phyloP scores from a whole-genome alignment of 2,797 vertebrate species.

The Megaceryle alcyon region DNA sequence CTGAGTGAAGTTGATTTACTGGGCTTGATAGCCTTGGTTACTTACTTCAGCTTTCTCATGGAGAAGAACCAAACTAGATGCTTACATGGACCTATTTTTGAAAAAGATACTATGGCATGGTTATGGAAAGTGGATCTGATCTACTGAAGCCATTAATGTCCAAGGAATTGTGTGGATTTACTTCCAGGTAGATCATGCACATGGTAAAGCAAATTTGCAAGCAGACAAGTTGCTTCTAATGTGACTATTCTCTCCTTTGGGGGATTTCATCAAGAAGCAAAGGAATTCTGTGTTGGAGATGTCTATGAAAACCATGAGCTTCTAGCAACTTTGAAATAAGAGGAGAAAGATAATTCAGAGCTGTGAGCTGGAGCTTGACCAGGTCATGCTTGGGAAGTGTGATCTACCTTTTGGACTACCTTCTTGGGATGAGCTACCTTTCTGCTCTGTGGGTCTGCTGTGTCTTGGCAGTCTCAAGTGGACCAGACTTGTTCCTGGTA shows the following conservation, averaged over 20 bases:
- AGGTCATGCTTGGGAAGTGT: not conserved
- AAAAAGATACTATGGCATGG: no score
- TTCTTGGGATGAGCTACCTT: not conserved
- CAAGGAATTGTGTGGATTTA: not conserved
- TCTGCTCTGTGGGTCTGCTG: not conserved
- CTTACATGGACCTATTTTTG: not conserved
- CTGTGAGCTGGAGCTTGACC: not conserved
- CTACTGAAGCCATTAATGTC: not conserved
- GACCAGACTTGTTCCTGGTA: not conserved
- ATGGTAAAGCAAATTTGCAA: not conserved
- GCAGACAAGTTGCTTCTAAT: not conserved
- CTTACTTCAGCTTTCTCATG: not conserved
- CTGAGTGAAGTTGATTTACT: not conserved
- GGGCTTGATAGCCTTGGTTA: not conserved
- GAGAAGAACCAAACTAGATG: not conserved
- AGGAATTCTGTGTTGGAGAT: not conserved
- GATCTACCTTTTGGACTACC: not conserved
- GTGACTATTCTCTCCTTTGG: not conserved
- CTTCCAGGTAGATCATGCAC: not conserved
- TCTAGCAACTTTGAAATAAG: not conserved
- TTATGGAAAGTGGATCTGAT: not conserved
- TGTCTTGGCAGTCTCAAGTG: not conserved
- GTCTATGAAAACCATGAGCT: not conserved
- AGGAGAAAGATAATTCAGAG: not conserved
- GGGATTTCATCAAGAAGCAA: not conserved